phyloP scores from a whole-genome alignment of 2,797 vertebrate genomes.

The Acrossocheilus fasciatus region DNA sequence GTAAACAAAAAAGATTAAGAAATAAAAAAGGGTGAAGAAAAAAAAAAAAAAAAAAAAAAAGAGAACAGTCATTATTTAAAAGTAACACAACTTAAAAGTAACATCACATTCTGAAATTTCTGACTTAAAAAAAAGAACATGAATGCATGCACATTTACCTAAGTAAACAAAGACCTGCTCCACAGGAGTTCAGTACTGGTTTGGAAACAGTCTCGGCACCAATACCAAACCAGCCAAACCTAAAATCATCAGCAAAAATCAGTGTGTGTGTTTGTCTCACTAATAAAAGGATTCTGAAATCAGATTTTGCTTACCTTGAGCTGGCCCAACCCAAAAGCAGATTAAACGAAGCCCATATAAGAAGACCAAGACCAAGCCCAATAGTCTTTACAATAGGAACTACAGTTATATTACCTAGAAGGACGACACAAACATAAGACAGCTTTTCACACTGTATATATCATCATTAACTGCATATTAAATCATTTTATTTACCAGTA shows the following conservation, averaged over 20 bases:
- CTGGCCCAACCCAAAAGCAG: conserved; percentile 67
- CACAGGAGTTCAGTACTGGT: conserved; percentile 60
- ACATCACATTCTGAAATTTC: background rate
- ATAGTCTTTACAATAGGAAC: conserved; percentile 87
- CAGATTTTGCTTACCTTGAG: conserved; percentile 57
- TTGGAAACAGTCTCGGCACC: conserved; percentile 59
- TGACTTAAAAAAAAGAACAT: background rate
- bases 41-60: background rate
- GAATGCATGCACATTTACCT: conserved; percentile 53
- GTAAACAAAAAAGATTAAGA: conserved; percentile 3
- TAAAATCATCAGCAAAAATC: conserved; percentile 28
- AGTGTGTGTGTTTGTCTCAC: background rate
- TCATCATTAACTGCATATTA: background rate
- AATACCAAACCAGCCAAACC: conserved; percentile 67
- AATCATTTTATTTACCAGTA: conserved; percentile 75
- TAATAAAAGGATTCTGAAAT: background rate
- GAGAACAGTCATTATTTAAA: background rate
- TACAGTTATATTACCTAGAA: conserved; percentile 83
- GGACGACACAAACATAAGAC: background rate
- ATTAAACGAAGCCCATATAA: conserved; percentile 64
- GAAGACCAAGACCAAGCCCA: conserved; percentile 80
- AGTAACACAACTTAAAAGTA: background rate
- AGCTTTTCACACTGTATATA: background rate
- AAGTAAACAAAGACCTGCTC: conserved; percentile 62
- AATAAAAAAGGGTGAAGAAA: background rate